Conservation (phyloP, 2,888 invertebrate genomes). For the Drosophila peninsularis region DNA sequence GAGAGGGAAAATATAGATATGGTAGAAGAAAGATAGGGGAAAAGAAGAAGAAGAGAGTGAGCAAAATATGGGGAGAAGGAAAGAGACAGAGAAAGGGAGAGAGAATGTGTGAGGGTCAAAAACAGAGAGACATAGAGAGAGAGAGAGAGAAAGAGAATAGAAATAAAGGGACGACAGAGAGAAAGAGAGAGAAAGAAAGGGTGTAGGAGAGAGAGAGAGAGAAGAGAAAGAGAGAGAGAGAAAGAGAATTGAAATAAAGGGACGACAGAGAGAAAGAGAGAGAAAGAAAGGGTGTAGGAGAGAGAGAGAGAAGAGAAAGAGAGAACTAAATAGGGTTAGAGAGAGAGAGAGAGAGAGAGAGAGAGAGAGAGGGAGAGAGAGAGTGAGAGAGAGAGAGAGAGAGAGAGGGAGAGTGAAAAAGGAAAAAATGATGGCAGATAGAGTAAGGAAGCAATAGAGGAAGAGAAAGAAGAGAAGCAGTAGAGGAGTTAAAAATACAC, state of each 20-base stretch:
- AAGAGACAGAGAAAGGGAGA: neutral
- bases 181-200: too few species aligned
- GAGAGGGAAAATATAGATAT: neutral
- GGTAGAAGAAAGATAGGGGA: neutral
- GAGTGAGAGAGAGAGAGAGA: neutral
- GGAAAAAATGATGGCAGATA: neutral
- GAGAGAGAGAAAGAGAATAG: neutral
- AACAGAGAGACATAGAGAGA: neutral
- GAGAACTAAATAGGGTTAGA: neutral
- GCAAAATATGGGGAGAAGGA: too few species aligned
- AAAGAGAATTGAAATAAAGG: too few species aligned
- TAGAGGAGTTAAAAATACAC: too few species aligned
- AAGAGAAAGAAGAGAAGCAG: neutral
- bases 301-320: neutral
- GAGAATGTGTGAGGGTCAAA: too few species aligned
- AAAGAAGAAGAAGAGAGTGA: neutral
- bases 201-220: neutral
- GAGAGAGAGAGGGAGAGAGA: neutral
- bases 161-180: neutral
- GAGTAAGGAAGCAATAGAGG: neutral
- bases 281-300: neutral
- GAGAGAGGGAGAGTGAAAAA: neutral
- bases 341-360: neutral
- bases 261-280: neutral
- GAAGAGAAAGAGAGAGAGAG: neutral